Conservation (phyloP, 2,888 invertebrate species). For the Morinoia aosen region DNA sequence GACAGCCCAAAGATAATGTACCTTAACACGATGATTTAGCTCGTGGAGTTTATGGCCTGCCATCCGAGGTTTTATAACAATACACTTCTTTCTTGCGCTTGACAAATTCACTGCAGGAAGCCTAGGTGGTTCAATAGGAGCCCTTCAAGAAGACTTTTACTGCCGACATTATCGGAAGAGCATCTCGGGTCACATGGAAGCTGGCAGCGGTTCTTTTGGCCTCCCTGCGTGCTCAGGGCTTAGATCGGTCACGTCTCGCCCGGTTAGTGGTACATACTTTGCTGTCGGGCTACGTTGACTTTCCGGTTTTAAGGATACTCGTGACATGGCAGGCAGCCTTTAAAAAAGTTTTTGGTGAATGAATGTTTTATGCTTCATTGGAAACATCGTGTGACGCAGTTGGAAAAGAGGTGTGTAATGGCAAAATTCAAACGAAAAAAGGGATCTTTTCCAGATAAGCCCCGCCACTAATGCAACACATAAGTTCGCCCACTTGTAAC, state of each 20-base stretch:
- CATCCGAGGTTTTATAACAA: neutral
- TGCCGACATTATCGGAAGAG: neutral
- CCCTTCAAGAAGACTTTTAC: slow-evolving; percentile 1
- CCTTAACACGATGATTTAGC: neutral
- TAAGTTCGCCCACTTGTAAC: no score
- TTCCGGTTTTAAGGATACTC: slow-evolving; percentile 10
- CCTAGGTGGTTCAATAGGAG: neutral
- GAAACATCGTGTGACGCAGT: neutral
- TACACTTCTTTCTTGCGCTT: neutral
- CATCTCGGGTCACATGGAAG: slow-evolving; percentile 46
- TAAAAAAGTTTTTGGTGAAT: neutral
- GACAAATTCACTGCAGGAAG: slow-evolving; percentile 3
- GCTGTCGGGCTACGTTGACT: neutral
- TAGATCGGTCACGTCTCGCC: neutral
- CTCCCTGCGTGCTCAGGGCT: neutral
- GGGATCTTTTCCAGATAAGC: no score
- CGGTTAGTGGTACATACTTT: neutral
- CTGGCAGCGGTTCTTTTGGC: neutral
- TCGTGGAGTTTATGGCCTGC: neutral
- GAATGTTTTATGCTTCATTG: neutral
- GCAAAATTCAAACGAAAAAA: neutral
- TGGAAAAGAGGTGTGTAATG: neutral
- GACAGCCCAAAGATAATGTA: neutral
- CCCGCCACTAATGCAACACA: no score
- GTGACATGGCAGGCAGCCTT: neutral